Percentiles rank a stretch among this genome's conserved stretches.
These are phyloP conservation scores for Agrotis puta DNA, from an alignment of 2,888 invertebrate species.

Conservation along the genomic window DNA sequence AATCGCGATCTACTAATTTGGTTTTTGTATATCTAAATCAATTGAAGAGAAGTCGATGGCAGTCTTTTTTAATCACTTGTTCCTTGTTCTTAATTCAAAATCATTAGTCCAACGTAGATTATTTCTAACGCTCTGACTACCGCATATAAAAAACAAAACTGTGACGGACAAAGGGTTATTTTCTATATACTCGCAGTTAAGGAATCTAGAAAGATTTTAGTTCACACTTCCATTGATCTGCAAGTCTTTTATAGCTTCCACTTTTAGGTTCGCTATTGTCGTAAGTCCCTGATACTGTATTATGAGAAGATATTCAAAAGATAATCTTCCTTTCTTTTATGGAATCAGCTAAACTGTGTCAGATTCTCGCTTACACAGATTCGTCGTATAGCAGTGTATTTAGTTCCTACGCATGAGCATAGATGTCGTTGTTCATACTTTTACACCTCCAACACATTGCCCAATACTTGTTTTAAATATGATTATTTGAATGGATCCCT, in stretches of 20 bases:
- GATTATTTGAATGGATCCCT: neutral
- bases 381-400: neutral
- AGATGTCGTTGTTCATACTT: constrained; percentile 31
- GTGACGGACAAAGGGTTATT: too few relatives aligned
- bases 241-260: neutral
- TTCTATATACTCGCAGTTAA: too few relatives aligned
- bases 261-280: too few relatives aligned
- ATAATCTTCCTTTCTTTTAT: too few relatives aligned
- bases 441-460: neutral
- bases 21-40: neutral
- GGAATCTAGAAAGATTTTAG: neutral
- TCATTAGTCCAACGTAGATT: too few relatives aligned
- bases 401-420: constrained; percentile 12
- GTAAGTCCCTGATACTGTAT: too few relatives aligned
- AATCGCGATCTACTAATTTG: constrained; percentile 6
- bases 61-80: too few relatives aligned
- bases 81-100: neutral
- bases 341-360: too few relatives aligned
- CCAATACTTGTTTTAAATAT: neutral
- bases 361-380: neutral
- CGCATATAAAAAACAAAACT: too few relatives aligned
- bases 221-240: neutral
- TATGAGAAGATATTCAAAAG: too few relatives aligned
- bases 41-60: neutral
- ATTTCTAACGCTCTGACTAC: neutral